These are phyloP conservation scores for Pitangus sulphuratus DNA, from an alignment of 2,797 vertebrate genomes.

Conservation along the genomic window DNA sequence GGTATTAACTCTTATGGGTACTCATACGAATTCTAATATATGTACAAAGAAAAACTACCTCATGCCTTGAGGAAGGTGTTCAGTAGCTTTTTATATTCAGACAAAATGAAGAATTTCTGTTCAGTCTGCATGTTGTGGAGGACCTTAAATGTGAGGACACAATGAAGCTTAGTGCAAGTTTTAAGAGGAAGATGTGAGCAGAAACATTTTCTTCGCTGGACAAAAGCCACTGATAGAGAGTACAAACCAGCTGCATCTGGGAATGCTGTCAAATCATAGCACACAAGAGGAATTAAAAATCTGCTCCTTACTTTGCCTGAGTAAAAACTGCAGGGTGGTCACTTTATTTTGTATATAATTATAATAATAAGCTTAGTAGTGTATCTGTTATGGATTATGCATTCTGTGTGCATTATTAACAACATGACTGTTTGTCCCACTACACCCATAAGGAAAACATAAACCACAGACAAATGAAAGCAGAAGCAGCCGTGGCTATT, in stretches of 20 bases:
- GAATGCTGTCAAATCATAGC: background rate
- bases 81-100: background rate
- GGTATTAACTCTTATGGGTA: background rate
- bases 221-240: background rate
- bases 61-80: background rate
- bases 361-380: background rate
- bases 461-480: background rate
- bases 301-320: background rate
- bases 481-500: background rate
- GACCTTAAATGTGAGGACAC: background rate
- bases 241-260: background rate
- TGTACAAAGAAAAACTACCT: background rate
- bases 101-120: background rate
- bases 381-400: background rate
- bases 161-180: background rate
- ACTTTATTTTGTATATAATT: background rate
- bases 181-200: background rate
- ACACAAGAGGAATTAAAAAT: background rate
- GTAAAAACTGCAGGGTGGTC: background rate
- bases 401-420: background rate
- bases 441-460: background rate
- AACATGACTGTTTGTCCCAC: background rate
- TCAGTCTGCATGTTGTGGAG: background rate
- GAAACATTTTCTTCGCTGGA: background rate
- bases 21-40: background rate